A percentile compares a stretch with the other conserved stretches of the same genome.
Evolutionary conservation across 35 echinoderm and acorn worm genomes (phyloP).

Genomic region (Apostichopus californicus): DNA sequence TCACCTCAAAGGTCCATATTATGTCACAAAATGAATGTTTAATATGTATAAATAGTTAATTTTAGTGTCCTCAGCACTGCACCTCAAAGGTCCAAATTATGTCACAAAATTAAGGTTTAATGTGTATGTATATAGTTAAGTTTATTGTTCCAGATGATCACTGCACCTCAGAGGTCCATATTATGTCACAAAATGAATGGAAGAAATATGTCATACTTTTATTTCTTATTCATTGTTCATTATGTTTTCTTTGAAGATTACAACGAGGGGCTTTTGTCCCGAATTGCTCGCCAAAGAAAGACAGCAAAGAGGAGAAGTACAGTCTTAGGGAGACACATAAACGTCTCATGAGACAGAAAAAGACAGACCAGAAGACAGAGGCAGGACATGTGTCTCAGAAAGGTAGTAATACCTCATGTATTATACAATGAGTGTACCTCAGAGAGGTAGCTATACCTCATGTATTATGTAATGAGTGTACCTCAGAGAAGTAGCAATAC

Average conservation of each 20-base stretch:
- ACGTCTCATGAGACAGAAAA: conserved; percentile 77
- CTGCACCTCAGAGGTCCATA: no score
- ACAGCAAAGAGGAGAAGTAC: conserved; percentile 71
- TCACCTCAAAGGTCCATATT: no score
- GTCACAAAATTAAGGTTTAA: no score
- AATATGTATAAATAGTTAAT: no score
- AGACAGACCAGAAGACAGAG: conserved; percentile 45
- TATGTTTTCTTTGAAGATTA: conserved; percentile 52
- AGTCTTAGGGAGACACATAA: conserved; percentile 89
- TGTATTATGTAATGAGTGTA: no score
- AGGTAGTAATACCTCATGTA: not conserved
- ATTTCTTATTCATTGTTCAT: not conserved
- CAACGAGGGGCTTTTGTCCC: conserved; percentile 80
- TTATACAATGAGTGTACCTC: not conserved
- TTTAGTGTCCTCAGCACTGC: no score
- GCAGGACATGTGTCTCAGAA: conserved; percentile 24
- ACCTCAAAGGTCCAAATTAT: no score
- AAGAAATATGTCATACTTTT: not conserved
- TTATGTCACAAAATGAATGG: no score
- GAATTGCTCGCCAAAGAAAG: conserved; percentile 41
- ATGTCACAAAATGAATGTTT: no score
- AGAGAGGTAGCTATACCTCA: not conserved
- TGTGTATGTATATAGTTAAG: no score
- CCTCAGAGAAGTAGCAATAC: not conserved
- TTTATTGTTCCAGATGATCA: no score